These are phyloP conservation scores for Drosophila nannoptera DNA, from an alignment of 1,140 invertebrate genomes.

Conservation along the genomic window DNA sequence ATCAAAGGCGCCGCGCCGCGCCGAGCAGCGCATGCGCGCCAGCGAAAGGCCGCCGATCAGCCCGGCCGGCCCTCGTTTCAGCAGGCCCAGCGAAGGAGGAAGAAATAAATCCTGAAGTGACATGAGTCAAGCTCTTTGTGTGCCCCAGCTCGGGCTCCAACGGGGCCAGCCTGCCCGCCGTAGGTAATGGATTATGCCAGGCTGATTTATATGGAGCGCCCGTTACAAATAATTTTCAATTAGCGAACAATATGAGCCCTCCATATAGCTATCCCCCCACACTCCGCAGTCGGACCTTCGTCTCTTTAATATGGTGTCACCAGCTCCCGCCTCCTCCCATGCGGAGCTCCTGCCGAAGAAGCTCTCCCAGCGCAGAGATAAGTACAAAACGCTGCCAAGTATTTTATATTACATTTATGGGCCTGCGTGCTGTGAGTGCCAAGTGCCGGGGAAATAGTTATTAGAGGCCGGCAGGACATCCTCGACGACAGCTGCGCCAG, in stretches of 20 bases:
- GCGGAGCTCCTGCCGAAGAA: too few relatives aligned
- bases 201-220: constrained; percentile 66
- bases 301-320: not conserved
- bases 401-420: constrained; percentile 44
- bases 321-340: not conserved
- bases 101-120: constrained; percentile 76
- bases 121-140: constrained; percentile 71
- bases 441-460: constrained; percentile 76
- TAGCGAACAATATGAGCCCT: constrained; percentile 62
- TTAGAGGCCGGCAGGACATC: constrained; percentile 56
- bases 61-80: constrained; percentile 39
- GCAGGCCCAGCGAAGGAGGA: constrained; percentile 64
- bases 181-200: constrained; percentile 61
- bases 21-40: constrained; percentile 50
- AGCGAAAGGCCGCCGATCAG: constrained; percentile 38
- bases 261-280: constrained; percentile 19
- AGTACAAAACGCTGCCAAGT: constrained; percentile 63
- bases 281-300: not conserved
- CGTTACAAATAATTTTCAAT: constrained; percentile 76
- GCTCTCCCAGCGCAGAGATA: constrained; percentile 48
- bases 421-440: constrained; percentile 65
- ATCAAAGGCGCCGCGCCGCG: constrained; percentile 44
- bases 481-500: constrained; percentile 50
- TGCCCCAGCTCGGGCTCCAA: constrained; percentile 12
- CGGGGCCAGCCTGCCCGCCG: not conserved